phyloP scores from a whole-genome alignment of 2,113 vertebrate genomes.

The Daboia siamensis region DNA sequence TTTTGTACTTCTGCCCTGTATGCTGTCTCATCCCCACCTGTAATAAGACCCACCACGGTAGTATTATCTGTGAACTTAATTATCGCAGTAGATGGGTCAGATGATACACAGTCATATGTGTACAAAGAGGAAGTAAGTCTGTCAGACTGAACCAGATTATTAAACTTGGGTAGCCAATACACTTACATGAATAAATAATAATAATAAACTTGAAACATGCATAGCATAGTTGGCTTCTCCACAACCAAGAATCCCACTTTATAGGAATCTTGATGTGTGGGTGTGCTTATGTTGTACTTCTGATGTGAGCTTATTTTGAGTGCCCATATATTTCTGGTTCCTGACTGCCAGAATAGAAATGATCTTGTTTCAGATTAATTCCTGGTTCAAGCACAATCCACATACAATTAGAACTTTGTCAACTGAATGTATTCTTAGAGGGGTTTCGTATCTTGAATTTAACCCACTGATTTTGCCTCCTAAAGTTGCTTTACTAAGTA shows the following conservation, averaged over 20 bases:
- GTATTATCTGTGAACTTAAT: too few species aligned
- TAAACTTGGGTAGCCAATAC: not conserved
- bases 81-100: too few species aligned
- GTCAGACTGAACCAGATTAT: not conserved
- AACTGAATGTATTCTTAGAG: not conserved
- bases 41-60: too few species aligned
- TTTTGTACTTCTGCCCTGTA: too few species aligned
- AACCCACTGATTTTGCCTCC: not conserved
- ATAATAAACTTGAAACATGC: not conserved
- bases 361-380: not conserved
- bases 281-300: not conserved
- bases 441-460: not conserved
- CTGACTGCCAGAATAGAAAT: not conserved
- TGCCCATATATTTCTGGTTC: not conserved
- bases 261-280: not conserved
- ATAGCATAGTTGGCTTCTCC: not conserved
- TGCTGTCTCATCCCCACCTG: too few species aligned
- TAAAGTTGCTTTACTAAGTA: not conserved
- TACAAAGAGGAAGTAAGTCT: not conserved
- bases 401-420: not conserved
- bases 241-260: not conserved
- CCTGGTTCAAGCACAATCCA: not conserved
- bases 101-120: too few species aligned
- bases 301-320: not conserved
- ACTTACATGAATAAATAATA: not conserved